These are phyloP conservation scores for Sinocyclocheilus anophthalmus DNA, from an alignment of 2,113 vertebrate genomes.

Conservation along the genomic window DNA sequence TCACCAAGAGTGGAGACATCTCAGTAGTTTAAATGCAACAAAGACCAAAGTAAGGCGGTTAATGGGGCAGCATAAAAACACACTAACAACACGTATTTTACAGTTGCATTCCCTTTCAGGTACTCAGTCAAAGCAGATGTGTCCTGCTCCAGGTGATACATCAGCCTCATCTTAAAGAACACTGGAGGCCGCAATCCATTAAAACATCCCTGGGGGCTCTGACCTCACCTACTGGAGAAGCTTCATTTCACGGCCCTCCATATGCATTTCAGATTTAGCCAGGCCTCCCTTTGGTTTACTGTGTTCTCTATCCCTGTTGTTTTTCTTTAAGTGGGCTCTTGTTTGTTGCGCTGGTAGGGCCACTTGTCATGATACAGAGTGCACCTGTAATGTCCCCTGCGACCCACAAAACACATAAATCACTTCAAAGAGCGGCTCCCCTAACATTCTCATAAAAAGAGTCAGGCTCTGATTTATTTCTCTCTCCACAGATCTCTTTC, in stretches of 20 bases:
- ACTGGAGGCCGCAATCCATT: conserved; percentile 39
- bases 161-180: conserved; percentile 42
- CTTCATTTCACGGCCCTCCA: conserved; percentile 35
- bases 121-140: conserved; percentile 28
- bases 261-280: conserved; percentile 55
- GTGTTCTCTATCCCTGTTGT: conserved; percentile 47
- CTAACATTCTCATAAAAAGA: conserved; percentile 59
- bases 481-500: conserved; percentile 46
- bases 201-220: conserved; percentile 38
- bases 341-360: conserved; percentile 65
- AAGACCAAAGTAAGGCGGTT: conserved; percentile 18
- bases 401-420: conserved; percentile 65
- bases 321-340: conserved; percentile 66
- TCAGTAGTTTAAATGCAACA: not conserved
- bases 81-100: not conserved
- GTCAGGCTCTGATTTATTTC: conserved; percentile 48
- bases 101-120: conserved; percentile 18
- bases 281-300: conserved; percentile 39
- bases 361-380: conserved; percentile 63
- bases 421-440: conserved; percentile 48
- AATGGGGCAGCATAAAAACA: conserved; percentile 21
- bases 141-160: conserved; percentile 43
- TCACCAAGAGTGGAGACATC: not conserved
- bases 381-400: conserved; percentile 67
- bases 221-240: conserved; percentile 49